Percentiles rank a stretch among this genome's conserved stretches.
Evolutionary conservation across 2,113 vertebrate genomes (phyloP).

Genomic region (Lipotes vexillifer): DNA sequence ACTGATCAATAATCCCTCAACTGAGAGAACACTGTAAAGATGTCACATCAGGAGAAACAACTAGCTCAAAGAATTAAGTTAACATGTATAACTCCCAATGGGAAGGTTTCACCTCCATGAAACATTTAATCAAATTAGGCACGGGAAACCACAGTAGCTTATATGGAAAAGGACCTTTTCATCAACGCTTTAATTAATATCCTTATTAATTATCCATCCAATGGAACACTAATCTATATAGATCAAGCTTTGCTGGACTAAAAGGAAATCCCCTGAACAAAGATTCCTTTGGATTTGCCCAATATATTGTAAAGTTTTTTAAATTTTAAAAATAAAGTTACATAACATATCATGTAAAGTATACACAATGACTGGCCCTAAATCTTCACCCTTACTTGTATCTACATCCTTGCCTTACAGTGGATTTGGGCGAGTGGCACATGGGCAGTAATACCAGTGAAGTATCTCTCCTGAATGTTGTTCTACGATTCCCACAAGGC

Average conservation of each 20-base stretch:
- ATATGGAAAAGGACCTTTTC: not conserved
- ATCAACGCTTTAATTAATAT: not conserved
- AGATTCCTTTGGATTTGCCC: not conserved
- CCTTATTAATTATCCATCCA: not conserved
- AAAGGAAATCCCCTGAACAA: not conserved
- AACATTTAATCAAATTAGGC: conserved; percentile 10
- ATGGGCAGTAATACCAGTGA: not conserved
- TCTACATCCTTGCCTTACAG: not conserved
- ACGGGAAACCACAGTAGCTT: not conserved
- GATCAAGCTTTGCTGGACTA: not conserved
- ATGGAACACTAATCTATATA: not conserved
- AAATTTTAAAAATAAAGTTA: not conserved
- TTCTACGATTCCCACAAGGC: not conserved
- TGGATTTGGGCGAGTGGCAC: not conserved
- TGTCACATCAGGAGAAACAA: not conserved
- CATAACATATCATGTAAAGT: not conserved
- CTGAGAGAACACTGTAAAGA: not conserved
- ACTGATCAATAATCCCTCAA: conserved; percentile 54
- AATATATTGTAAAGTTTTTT: not conserved
- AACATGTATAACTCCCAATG: not conserved
- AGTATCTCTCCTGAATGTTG: no score
- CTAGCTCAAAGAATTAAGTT: conserved; percentile 3
- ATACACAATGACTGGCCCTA: not conserved
- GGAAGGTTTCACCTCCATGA: not conserved
- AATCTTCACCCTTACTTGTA: not conserved